phyloP scores from a whole-genome alignment of 2,113 vertebrate genomes.

The Raja brachyura region DNA sequence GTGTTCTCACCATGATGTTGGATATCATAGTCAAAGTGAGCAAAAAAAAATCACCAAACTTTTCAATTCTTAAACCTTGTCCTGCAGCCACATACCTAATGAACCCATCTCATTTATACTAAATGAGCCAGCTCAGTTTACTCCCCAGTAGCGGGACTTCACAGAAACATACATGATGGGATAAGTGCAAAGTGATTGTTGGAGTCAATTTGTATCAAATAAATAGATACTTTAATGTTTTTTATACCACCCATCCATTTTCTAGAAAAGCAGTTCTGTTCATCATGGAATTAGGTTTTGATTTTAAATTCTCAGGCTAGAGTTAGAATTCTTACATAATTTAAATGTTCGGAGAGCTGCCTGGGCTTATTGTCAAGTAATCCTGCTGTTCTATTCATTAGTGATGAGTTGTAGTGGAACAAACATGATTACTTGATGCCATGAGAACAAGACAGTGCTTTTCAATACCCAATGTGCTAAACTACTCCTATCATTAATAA shows the following conservation, averaged over 20 bases:
- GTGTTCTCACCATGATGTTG: neutral
- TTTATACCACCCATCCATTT: neutral
- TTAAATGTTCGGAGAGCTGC: neutral
- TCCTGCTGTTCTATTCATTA: neutral
- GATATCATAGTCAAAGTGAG: too few species aligned
- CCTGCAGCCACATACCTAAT: neutral
- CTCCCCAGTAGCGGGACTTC: neutral
- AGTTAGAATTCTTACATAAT: neutral
- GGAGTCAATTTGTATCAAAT: neutral
- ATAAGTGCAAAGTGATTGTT: slow-evolving; percentile 27
- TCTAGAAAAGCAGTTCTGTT: neutral
- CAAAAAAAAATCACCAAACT: neutral
- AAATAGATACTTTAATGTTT: neutral
- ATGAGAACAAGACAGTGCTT: neutral
- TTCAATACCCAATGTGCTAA: neutral
- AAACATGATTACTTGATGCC: neutral
- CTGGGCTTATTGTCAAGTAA: neutral
- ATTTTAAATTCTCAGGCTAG: neutral
- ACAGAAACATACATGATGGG: neutral
- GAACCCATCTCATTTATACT: neutral
- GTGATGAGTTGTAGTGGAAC: neutral
- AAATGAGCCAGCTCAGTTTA: neutral
- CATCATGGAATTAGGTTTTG: neutral
- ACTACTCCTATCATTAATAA: neutral
- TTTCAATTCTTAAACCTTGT: neutral